These are phyloP conservation scores for Galago senegalensis DNA, from an alignment of 2,797 vertebrate genomes.

Conservation along the genomic window DNA sequence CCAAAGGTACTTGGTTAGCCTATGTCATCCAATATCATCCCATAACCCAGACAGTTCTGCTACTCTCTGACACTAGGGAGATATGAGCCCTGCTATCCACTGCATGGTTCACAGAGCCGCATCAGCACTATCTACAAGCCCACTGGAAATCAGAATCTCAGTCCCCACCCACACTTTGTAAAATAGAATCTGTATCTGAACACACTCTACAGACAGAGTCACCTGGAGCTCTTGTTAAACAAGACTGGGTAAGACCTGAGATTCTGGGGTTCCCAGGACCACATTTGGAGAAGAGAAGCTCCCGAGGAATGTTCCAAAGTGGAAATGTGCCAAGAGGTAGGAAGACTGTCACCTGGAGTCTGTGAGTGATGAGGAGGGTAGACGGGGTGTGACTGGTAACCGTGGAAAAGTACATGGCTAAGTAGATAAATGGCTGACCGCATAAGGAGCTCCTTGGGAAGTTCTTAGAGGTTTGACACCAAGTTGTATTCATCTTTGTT, in stretches of 20 bases:
- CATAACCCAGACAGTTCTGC: background rate
- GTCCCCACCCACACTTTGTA: background rate
- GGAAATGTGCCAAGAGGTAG: background rate
- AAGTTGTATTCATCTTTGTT: background rate
- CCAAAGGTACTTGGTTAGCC: background rate
- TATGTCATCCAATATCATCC: background rate
- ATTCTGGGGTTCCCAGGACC: background rate
- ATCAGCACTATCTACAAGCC: background rate
- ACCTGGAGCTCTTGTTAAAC: background rate
- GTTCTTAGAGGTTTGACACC: background rate
- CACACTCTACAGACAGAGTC: background rate
- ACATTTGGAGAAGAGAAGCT: background rate
- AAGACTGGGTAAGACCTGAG: background rate
- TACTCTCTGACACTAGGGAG: background rate
- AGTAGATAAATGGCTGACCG: background rate
- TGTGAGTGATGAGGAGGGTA: background rate
- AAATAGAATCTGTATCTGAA: background rate
- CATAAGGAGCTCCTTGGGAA: background rate
- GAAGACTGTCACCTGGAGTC: background rate
- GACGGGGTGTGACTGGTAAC: accelerated
- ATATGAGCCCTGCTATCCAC: background rate
- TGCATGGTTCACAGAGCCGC: background rate
- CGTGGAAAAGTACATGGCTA: background rate
- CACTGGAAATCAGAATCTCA: background rate
- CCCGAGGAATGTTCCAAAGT: background rate